Evolutionary conservation across 2,113 vertebrate genomes (phyloP).

Genomic region (Lipophrys pholis): DNA sequence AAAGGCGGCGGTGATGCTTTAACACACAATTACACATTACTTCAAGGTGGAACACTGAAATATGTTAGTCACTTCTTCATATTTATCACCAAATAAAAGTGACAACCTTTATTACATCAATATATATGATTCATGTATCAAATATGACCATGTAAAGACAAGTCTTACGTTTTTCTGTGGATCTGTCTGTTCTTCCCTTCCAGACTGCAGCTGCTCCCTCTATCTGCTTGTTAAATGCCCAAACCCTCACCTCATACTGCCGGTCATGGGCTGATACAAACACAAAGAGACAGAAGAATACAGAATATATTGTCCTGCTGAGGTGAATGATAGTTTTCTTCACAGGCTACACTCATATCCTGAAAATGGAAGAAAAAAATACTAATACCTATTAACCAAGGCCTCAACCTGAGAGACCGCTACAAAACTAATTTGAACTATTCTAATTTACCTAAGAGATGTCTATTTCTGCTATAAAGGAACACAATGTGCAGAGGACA

Average conservation of each 20-base stretch:
- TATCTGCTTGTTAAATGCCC: slow-evolving; percentile 92
- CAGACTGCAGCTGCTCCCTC: slow-evolving; percentile 92
- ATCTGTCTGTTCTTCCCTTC: slow-evolving; percentile 94
- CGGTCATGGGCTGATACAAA: slow-evolving; percentile 86
- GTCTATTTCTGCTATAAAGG: neutral
- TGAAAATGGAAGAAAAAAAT: neutral
- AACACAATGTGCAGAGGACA: neutral
- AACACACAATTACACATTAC: slow-evolving; percentile 26
- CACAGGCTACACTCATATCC: neutral
- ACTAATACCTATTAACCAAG: neutral
- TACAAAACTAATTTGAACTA: neutral
- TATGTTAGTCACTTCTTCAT: neutral
- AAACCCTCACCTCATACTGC: slow-evolving; percentile 93
- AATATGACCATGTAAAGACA: neutral
- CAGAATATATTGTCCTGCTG: neutral
- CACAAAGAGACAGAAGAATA: neutral
- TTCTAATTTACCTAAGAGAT: no score
- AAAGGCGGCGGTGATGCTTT: slow-evolving; percentile 60
- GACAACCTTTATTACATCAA: neutral
- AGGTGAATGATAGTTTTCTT: neutral
- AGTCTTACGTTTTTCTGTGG: slow-evolving; percentile 73
- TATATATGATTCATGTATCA: neutral
- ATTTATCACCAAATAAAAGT: neutral
- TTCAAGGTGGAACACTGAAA: neutral
- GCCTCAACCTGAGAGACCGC: neutral